These are phyloP conservation scores for Cebus imitator DNA, from an alignment of 2,113 vertebrate species.

Conservation along the genomic window DNA sequence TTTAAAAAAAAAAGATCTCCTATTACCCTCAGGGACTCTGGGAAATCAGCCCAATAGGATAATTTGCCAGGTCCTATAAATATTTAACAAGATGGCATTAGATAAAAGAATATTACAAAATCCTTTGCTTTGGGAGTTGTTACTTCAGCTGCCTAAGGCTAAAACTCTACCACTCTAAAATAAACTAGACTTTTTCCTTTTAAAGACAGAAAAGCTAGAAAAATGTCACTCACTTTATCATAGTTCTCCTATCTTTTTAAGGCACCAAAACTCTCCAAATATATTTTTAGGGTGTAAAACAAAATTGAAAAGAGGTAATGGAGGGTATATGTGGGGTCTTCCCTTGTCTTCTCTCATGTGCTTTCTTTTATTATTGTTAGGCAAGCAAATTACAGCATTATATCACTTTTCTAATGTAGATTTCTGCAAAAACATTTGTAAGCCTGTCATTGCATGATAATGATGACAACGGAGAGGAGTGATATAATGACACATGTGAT, in stretches of 20 bases:
- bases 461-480: not conserved
- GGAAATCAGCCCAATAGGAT: not conserved
- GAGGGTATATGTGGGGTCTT: not conserved
- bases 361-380: not conserved
- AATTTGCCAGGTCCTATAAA: not conserved
- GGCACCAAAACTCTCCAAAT: not conserved
- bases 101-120: not conserved
- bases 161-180: not conserved
- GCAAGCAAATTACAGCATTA: not conserved
- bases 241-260: not conserved
- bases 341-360: not conserved
- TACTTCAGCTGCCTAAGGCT: not conserved
- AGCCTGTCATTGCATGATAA: not conserved
- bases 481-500: not conserved
- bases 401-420: not conserved
- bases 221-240: not conserved
- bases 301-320: not conserved
- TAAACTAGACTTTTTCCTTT: not conserved
- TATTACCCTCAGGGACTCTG: not conserved
- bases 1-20: not conserved
- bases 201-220: not conserved
- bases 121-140: not conserved
- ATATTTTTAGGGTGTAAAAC: not conserved
- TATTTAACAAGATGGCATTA: constrained; percentile 42
- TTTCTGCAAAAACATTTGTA: not conserved